Evolutionary conservation across 2,888 invertebrate species (phyloP).

Genomic region (Platypus cylindrus): DNA sequence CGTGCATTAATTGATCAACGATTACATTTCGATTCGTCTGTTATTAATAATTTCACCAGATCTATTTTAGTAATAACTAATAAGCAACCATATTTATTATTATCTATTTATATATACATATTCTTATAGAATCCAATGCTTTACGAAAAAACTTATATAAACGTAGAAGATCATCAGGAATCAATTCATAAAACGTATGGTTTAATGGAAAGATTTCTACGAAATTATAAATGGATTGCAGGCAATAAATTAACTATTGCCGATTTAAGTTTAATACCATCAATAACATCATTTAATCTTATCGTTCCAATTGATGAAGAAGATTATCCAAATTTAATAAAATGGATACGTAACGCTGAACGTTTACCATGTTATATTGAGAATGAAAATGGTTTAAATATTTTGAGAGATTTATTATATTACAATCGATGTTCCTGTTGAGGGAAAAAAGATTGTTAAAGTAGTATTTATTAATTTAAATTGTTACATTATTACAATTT

Average conservation of each 20-base stretch:
- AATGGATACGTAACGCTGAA: conserved; percentile 31
- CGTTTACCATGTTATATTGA: conserved; percentile 23
- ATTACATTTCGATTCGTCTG: conserved; percentile 39
- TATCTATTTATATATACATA: neutral
- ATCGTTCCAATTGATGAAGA: conserved; percentile 15
- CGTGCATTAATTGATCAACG: conserved; percentile 40
- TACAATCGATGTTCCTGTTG: conserved; percentile 13
- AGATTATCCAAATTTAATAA: conserved; percentile 19
- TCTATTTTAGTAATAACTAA: conserved; percentile 19
- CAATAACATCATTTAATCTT: conserved; percentile 35
- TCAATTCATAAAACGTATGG: conserved; percentile 36
- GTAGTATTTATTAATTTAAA: neutral
- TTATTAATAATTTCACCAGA: conserved; percentile 30
- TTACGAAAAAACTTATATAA: conserved; percentile 10
- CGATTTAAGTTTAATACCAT: conserved; percentile 27
- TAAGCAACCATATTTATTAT: too few relatives aligned
- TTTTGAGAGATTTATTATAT: conserved; percentile 9
- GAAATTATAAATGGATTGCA: conserved; percentile 38
- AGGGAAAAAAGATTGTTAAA: neutral
- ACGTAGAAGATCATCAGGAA: conserved; percentile 21
- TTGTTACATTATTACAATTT: neutral
- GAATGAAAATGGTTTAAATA: conserved; percentile 15
- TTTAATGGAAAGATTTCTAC: conserved; percentile 38
- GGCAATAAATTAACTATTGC: conserved; percentile 32
- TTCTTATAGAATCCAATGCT: conserved; percentile 13